Conservation (phyloP, 2,797 vertebrate species). For the Fistularia commersonii region DNA sequence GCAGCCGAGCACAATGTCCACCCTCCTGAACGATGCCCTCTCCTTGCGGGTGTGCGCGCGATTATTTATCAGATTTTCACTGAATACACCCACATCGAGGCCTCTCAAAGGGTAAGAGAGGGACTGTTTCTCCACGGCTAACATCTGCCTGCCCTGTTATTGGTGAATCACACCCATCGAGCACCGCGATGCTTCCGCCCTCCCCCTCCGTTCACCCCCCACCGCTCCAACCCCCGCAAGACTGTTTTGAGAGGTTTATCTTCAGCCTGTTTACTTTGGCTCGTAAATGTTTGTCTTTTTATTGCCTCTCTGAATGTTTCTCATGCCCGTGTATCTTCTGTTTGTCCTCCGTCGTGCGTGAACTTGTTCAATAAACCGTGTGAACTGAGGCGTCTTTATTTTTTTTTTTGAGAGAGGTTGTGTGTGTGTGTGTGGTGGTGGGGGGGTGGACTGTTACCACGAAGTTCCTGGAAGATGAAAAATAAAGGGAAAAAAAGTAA, state of each 20-base stretch:
- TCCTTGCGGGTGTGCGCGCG: too few species aligned
- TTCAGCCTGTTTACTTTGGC: constrained; percentile 52
- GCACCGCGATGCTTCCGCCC: constrained; percentile 50
- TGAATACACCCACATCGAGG: constrained; percentile 20
- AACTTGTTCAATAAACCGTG: constrained; percentile 72
- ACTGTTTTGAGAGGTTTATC: constrained; percentile 44
- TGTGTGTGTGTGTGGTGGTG: not conserved
- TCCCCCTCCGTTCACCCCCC: too few species aligned
- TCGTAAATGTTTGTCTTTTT: constrained; percentile 61
- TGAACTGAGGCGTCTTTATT: constrained; percentile 44
- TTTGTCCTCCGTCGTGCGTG: constrained; percentile 70
- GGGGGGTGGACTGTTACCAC: not conserved
- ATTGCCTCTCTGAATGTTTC: constrained; percentile 54
- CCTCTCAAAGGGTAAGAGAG: constrained; percentile 19
- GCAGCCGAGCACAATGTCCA: constrained; percentile 17
- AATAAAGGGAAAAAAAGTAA: not conserved
- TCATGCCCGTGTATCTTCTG: constrained; percentile 62
- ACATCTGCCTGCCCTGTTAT: constrained; percentile 27
- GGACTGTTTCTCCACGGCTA: constrained; percentile 7
- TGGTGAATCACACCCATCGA: constrained; percentile 42
- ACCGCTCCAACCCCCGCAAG: constrained; percentile 26
- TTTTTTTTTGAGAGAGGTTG: not conserved
- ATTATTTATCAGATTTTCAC: not conserved
- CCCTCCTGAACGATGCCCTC: not conserved
- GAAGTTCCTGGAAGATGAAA: not conserved